Evolutionary conservation across 2,797 vertebrate species (phyloP).

Genomic region (Erpetoichthys calabaricus): DNA sequence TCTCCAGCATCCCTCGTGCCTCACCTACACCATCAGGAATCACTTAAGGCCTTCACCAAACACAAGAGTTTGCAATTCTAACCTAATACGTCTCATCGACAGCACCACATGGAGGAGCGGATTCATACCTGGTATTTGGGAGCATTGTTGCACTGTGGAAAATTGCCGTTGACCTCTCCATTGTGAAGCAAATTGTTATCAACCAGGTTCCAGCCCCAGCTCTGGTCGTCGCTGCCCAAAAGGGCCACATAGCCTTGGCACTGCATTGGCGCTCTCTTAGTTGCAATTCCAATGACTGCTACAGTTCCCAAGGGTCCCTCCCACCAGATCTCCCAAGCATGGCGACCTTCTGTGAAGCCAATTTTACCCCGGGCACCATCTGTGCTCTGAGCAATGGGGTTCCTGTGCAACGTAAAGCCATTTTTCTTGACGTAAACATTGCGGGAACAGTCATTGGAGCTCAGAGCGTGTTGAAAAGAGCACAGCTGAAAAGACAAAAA

Average conservation of each 20-base stretch:
- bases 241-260: slow-evolving; percentile 97
- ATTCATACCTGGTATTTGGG: slow-evolving; percentile 88
- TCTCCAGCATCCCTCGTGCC: too few species aligned
- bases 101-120: too few species aligned
- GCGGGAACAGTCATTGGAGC: slow-evolving; percentile 91
- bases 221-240: slow-evolving; percentile 93
- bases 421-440: slow-evolving; percentile 99
- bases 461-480: slow-evolving; percentile 85
- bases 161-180: slow-evolving; percentile 94
- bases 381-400: slow-evolving; percentile 96
- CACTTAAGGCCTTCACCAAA: too few species aligned
- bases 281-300: slow-evolving; percentile 92
- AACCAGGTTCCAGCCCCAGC: slow-evolving; percentile 98
- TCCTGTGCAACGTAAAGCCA: slow-evolving; percentile 93
- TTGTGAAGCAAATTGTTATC: slow-evolving; percentile 97
- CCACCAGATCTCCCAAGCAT: slow-evolving; percentile 99
- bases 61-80: too few species aligned
- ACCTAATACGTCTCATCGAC: too few species aligned
- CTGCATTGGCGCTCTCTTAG: slow-evolving; percentile 88
- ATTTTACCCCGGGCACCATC: slow-evolving; percentile 94
- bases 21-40: too few species aligned
- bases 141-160: slow-evolving; percentile 96
- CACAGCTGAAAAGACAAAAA: slow-evolving; percentile 56
- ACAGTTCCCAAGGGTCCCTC: slow-evolving; percentile 94
- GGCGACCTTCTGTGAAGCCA: slow-evolving; percentile 88